These are phyloP conservation scores for Timema podura DNA, from an alignment of 2,888 invertebrate species.

Conservation along the genomic window DNA sequence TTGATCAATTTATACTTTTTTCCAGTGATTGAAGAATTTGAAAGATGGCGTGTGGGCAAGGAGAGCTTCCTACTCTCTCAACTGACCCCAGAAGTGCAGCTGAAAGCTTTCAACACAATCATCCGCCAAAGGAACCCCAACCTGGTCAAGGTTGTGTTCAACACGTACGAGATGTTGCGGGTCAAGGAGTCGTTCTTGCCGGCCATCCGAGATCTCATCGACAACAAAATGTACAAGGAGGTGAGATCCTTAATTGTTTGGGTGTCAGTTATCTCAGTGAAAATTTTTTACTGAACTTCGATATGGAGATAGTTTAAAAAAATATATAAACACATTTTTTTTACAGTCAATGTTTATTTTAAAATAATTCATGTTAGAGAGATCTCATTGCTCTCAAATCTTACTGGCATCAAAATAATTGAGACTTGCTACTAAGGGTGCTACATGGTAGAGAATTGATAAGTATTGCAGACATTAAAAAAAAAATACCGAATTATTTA, in stretches of 20 bases:
- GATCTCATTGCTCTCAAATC: slow-evolving; percentile 6
- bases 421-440: no score
- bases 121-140: slow-evolving; percentile 61
- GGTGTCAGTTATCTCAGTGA: slow-evolving; percentile 2
- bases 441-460: no score
- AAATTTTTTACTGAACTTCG: neutral
- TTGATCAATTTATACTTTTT: slow-evolving; percentile 21
- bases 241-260: slow-evolving; percentile 38
- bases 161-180: slow-evolving; percentile 58
- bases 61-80: slow-evolving; percentile 55
- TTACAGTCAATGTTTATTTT: neutral
- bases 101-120: slow-evolving; percentile 68
- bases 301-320: neutral
- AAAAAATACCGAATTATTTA: no score
- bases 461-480: no score
- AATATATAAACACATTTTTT: neutral
- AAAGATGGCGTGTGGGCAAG: slow-evolving; percentile 44
- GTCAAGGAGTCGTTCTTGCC: slow-evolving; percentile 61
- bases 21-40: slow-evolving; percentile 45
- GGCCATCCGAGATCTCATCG: slow-evolving; percentile 55
- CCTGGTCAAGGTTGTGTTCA: slow-evolving; percentile 59
- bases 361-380: neutral
- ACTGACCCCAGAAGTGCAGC: slow-evolving; percentile 55
- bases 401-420: no score
- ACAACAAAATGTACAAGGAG: slow-evolving; percentile 62